phyloP scores from a whole-genome alignment of 2,113 vertebrate species.

The Bucco capensis region DNA sequence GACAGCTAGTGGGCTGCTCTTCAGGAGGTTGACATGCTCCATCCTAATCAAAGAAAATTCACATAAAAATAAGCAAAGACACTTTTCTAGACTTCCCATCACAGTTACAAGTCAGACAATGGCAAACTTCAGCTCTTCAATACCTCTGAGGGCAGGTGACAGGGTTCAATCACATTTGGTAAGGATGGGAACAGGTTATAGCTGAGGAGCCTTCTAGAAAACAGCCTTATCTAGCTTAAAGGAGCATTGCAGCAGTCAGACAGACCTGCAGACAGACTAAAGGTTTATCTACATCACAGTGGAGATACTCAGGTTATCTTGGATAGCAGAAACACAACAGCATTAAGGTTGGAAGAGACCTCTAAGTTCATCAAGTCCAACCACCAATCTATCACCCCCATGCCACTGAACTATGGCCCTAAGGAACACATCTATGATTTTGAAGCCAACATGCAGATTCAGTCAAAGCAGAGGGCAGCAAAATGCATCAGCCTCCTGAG shows the following conservation, averaged over 20 bases:
- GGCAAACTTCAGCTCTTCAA: too few relatives aligned
- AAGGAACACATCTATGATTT: too few relatives aligned
- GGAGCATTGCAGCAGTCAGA: background rate
- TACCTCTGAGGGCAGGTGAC: fast-evolving
- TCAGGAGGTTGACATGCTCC: background rate
- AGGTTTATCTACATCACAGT: background rate
- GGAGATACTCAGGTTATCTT: too few relatives aligned
- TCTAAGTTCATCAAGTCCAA: too few relatives aligned
- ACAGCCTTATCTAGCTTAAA: background rate
- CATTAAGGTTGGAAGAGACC: too few relatives aligned
- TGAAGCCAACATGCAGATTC: background rate
- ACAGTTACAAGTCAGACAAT: too few relatives aligned
- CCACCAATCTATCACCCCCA: too few relatives aligned
- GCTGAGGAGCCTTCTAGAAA: background rate
- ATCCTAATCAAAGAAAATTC: background rate
- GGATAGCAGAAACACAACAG: too few relatives aligned
- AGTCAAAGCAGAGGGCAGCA: background rate
- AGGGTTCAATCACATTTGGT: fast-evolving
- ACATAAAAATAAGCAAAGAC: too few relatives aligned
- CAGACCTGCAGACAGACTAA: background rate
- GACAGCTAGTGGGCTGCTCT: background rate
- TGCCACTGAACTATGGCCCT: too few relatives aligned
- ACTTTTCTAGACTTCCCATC: too few relatives aligned
- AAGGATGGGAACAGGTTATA: background rate
- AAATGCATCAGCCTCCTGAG: background rate